Evolutionary conservation across 1,140 invertebrate genomes (phyloP).

Genomic region (Carposina sasakii): DNA sequence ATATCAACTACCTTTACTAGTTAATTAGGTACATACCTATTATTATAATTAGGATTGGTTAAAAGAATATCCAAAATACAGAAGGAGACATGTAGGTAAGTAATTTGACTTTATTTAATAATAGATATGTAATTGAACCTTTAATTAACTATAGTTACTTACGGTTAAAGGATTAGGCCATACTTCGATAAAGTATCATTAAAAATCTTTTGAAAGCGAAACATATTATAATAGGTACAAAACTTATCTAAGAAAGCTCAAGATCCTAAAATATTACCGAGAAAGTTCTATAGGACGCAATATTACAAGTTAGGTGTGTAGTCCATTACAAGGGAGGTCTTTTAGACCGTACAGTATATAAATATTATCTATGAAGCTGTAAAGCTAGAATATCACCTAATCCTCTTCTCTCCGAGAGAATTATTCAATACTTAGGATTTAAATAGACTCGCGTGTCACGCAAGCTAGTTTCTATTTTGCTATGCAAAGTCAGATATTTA

Average conservation of each 20-base stretch:
- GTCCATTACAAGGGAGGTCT: constrained; percentile 38
- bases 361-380: constrained; percentile 59
- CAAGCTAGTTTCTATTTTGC: constrained; percentile 41
- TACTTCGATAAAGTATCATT: background rate
- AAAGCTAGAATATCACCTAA: constrained; percentile 69
- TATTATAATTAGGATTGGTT: constrained; percentile 26
- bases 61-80: constrained; percentile 27
- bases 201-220: constrained; percentile 2
- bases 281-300: constrained; percentile 21
- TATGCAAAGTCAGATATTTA: constrained; percentile 57
- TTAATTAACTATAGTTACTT: constrained; percentile 15
- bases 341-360: constrained; percentile 45
- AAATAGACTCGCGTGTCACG: constrained; percentile 44
- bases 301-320: too few species aligned
- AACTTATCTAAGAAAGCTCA: constrained; percentile 12
- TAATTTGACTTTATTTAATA: constrained; percentile 48
- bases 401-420: constrained; percentile 56
- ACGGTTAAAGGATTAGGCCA: background rate
- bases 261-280: constrained; percentile 12
- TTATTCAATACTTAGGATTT: constrained; percentile 40
- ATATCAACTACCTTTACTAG: constrained; percentile 32
- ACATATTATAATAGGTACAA: constrained; percentile 13
- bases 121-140: constrained; percentile 60
- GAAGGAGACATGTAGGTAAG: constrained; percentile 20
- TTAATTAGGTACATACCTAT: constrained; percentile 33